Percentiles rank a stretch among this genome's conserved stretches.
phyloP scores from a whole-genome alignment of 2,888 invertebrate genomes.

The Merodon equestris region DNA sequence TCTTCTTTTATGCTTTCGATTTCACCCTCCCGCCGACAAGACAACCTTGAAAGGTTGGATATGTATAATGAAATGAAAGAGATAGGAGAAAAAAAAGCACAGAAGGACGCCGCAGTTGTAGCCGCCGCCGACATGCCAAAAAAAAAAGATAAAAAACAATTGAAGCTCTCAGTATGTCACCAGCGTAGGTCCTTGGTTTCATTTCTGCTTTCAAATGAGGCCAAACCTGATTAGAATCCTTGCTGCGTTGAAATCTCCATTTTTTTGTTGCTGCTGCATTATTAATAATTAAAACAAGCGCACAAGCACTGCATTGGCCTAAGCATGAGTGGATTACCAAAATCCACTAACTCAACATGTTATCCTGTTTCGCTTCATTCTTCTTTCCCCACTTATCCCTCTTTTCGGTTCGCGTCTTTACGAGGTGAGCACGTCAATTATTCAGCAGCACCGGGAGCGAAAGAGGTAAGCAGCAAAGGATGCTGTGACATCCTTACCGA shows the following conservation, averaged over 20 bases:
- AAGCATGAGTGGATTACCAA: slow-evolving; percentile 29
- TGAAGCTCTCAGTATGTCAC: no score
- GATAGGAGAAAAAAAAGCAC: slow-evolving; percentile 15
- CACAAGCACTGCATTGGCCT: slow-evolving; percentile 33
- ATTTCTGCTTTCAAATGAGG: slow-evolving; percentile 31
- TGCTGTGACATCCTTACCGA: no score
- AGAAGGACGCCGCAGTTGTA: slow-evolving; percentile 6
- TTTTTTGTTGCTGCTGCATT: slow-evolving; percentile 29
- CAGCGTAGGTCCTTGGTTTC: no score
- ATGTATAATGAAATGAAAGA: slow-evolving; percentile 42
- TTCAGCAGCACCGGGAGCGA: no score
- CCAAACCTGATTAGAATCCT: slow-evolving; percentile 44
- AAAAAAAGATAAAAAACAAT: no score
- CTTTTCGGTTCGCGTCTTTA: no score
- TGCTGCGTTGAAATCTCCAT: background rate
- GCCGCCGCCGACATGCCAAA: background rate
- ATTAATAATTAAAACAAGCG: slow-evolving; percentile 52
- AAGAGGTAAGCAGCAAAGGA: no score
- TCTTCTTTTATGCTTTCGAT: slow-evolving; percentile 5
- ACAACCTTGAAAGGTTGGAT: slow-evolving; percentile 54
- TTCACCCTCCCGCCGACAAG: no score
- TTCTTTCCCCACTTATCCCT: no score
- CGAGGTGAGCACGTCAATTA: no score
- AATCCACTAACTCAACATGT: slow-evolving; percentile 46
- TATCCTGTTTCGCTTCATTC: no score